Conservation (phyloP, 2,113 vertebrate species). For the Apodemus sylvaticus region DNA sequence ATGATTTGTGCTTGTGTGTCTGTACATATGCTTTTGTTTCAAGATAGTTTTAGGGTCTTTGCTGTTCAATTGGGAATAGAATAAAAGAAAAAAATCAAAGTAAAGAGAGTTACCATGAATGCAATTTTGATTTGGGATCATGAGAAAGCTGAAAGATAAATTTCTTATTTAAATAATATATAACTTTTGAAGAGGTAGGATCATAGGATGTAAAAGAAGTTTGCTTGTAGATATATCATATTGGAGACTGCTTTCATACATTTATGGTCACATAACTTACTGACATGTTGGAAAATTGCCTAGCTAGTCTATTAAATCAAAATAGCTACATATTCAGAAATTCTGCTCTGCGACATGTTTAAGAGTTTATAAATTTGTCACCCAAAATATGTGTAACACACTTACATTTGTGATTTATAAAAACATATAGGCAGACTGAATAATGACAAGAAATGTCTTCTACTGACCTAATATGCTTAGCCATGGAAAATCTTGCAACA, state of each 20-base stretch:
- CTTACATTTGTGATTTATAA: neutral
- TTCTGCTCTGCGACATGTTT: neutral
- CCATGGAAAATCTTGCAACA: no score
- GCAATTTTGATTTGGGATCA: neutral
- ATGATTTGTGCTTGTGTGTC: neutral
- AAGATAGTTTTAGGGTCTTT: neutral
- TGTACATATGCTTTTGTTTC: neutral
- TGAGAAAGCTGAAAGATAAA: neutral
- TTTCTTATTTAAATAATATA: neutral
- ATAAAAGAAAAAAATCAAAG: neutral
- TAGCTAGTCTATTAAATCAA: neutral
- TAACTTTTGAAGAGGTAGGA: neutral
- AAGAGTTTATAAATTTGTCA: neutral
- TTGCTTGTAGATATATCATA: neutral
- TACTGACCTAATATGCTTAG: no score
- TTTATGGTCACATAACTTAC: neutral
- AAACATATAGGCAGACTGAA: neutral
- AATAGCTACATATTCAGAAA: neutral
- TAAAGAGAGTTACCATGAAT: neutral
- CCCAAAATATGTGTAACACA: neutral
- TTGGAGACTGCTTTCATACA: neutral
- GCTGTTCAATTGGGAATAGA: neutral
- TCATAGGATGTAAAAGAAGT: neutral
- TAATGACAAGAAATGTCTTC: neutral
- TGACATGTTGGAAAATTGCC: neutral